Conservation (phyloP, 2,888 invertebrate species). For the Dryococelus australis region DNA sequence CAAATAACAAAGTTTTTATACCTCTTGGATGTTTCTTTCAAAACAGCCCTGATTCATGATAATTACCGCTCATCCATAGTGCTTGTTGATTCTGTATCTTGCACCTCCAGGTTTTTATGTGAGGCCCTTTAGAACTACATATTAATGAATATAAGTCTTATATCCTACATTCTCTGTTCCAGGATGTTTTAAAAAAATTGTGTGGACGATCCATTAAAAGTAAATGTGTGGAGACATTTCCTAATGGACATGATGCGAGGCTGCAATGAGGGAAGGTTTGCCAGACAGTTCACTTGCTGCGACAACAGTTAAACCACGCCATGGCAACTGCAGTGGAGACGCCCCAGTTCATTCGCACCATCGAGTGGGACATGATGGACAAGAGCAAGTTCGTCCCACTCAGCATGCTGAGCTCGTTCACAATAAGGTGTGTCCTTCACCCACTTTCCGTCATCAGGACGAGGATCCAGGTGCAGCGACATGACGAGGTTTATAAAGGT, state of each 20-base stretch:
- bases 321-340: conserved; percentile 41
- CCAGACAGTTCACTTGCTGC: not conserved
- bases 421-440: conserved; percentile 80
- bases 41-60: too few relatives aligned
- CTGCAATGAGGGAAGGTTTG: not conserved
- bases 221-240: conserved; percentile 20
- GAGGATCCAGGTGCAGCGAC: conserved; percentile 86
- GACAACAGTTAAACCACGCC: not conserved
- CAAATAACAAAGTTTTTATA: too few relatives aligned
- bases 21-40: too few relatives aligned
- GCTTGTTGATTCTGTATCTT: too few relatives aligned
- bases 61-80: too few relatives aligned
- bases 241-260: not conserved
- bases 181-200: not conserved
- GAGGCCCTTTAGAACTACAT: too few relatives aligned
- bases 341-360: conserved; percentile 75
- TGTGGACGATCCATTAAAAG: not conserved
- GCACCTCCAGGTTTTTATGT: too few relatives aligned
- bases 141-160: too few relatives aligned
- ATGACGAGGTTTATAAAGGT: conserved; percentile 83
- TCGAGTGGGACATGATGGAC: conserved; percentile 99
- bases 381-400: conserved; percentile 92
- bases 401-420: conserved; percentile 87
- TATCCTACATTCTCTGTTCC: too few relatives aligned
- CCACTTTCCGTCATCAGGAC: conserved; percentile 95